Percentiles rank a stretch among this genome's conserved stretches.
phyloP scores from a whole-genome alignment of 2,888 invertebrate genomes.

The Leptodirus hochenwartii region DNA sequence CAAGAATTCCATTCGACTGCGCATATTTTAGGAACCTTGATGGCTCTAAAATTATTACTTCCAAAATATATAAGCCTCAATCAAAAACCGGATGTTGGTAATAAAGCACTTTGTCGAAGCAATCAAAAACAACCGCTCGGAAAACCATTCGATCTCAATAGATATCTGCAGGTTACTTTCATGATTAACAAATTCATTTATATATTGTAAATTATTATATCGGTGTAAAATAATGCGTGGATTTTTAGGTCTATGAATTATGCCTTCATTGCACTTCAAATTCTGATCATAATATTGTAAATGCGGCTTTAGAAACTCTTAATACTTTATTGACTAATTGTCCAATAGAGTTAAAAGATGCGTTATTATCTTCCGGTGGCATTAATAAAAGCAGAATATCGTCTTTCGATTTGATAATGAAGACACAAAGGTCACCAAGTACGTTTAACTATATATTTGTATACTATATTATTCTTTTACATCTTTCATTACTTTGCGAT shows the following conservation, averaged over 20 bases:
- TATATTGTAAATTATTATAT: too few relatives aligned
- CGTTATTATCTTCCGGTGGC: constrained; percentile 32
- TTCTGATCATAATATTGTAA: constrained; percentile 73
- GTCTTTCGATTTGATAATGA: constrained; percentile 14
- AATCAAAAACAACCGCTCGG: too few relatives aligned
- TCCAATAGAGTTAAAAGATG: constrained; percentile 31
- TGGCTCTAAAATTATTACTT: constrained; percentile 42
- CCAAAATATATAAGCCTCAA: too few relatives aligned
- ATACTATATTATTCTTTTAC: constrained; percentile 5
- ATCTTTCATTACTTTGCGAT: constrained; percentile 7
- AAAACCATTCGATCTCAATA: constrained; percentile 20
- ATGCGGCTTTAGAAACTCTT: constrained; percentile 67
- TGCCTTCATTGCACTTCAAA: constrained; percentile 52
- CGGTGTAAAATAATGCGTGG: too few relatives aligned
- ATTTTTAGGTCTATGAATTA: constrained; percentile 60
- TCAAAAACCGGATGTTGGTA: too few relatives aligned
- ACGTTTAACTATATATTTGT: constrained; percentile 7
- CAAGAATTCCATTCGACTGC: constrained; percentile 26
- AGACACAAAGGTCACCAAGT: constrained; percentile 17
- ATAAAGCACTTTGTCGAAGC: too few relatives aligned
- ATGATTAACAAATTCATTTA: neutral
- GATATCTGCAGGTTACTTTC: constrained; percentile 22
- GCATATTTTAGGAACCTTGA: constrained; percentile 44
- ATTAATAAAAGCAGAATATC: constrained; percentile 26
- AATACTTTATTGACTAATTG: constrained; percentile 39